These are phyloP conservation scores for Strigamia transsilvanica DNA, from an alignment of 2,888 invertebrate genomes.

Conservation along the genomic window DNA sequence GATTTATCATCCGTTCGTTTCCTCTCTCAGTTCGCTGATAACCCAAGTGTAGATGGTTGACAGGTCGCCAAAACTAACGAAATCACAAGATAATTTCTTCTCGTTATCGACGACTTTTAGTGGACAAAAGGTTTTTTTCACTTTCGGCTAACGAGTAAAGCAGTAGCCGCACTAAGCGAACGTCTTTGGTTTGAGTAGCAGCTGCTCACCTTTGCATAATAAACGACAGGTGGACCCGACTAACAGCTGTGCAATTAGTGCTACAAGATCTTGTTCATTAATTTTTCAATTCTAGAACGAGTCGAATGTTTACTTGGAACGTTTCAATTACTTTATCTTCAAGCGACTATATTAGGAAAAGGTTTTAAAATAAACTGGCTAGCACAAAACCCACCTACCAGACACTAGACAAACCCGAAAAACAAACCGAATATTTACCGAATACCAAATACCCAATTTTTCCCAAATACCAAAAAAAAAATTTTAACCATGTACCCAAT, in stretches of 20 bases:
- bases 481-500: no score
- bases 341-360: background rate
- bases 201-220: constrained; percentile 10
- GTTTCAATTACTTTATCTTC: background rate
- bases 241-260: background rate
- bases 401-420: no score
- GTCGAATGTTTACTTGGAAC: background rate
- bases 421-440: no score
- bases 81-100: constrained; percentile 12
- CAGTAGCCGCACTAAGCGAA: background rate
- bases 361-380: background rate
- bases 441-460: no score
- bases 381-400: background rate
- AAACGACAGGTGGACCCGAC: constrained; percentile 17
- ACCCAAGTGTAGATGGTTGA: background rate
- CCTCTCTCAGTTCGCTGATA: constrained; percentile 17
- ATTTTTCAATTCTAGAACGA: background rate
- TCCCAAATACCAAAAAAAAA: no score
- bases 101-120: constrained; percentile 20
- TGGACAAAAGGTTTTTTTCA: background rate
- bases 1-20: constrained; percentile 39
- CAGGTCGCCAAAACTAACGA: background rate
- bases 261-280: background rate
- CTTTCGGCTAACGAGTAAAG: background rate
- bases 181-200: background rate